Evolutionary conservation across 2,888 invertebrate genomes (phyloP).

Genomic region (Autographa pulchrina): DNA sequence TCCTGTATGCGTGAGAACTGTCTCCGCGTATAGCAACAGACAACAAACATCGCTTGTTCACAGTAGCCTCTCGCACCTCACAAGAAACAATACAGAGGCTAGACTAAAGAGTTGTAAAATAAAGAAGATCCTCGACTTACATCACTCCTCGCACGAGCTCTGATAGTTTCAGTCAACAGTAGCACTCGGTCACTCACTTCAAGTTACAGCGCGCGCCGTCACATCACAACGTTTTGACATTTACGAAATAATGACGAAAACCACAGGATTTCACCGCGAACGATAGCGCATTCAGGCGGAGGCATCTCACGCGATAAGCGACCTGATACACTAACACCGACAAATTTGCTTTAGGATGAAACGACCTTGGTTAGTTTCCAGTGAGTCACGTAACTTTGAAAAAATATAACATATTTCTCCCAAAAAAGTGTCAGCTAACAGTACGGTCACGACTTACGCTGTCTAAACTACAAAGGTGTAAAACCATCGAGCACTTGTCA

Average conservation of each 20-base stretch:
- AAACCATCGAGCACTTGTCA: conserved; percentile 12
- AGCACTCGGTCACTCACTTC: not conserved
- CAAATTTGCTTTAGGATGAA: conserved; percentile 80
- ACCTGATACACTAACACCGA: conserved; percentile 78
- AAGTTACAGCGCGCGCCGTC: conserved; percentile 11
- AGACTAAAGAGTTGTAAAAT: not conserved
- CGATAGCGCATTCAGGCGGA: conserved; percentile 56
- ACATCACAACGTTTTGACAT: conserved; percentile 30
- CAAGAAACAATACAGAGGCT: not conserved
- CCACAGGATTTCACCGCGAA: conserved; percentile 52
- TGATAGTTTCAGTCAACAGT: conserved; percentile 12
- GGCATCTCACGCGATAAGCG: conserved; percentile 71
- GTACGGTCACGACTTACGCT: conserved; percentile 48
- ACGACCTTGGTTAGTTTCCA: conserved; percentile 69
- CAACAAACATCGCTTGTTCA: conserved; percentile 37
- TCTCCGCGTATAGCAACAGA: conserved; percentile 26
- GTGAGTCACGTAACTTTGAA: conserved; percentile 60
- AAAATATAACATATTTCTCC: conserved; percentile 39
- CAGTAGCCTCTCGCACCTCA: conserved; percentile 42
- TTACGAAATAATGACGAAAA: conserved; percentile 48
- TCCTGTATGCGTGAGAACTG: conserved; percentile 40
- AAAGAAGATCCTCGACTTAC: conserved; percentile 16
- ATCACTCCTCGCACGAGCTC: conserved; percentile 9
- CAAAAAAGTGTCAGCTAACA: conserved; percentile 51
- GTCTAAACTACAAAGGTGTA: conserved; percentile 19